A percentile compares a stretch with the other conserved stretches of the same genome.
These are phyloP conservation scores for Agrilus planipennis DNA, from an alignment of 1,140 invertebrate species.

Conservation along the genomic window DNA sequence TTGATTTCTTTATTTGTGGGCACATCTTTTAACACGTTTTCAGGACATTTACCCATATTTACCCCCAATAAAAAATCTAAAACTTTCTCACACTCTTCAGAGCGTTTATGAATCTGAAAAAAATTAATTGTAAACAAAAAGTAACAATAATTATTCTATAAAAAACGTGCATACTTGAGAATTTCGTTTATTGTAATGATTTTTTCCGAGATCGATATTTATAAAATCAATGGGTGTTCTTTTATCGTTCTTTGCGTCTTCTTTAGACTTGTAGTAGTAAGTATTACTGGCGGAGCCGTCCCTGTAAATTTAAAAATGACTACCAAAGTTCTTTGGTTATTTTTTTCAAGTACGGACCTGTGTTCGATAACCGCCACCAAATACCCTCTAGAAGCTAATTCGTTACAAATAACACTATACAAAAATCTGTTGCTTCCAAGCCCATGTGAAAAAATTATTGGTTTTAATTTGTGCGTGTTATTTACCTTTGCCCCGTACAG, in stretches of 20 bases:
- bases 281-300: constrained; percentile 45
- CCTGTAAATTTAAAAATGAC: constrained; percentile 29
- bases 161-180: constrained; percentile 24
- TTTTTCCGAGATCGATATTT: constrained; percentile 25
- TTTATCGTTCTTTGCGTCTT: constrained; percentile 26
- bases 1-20: constrained; percentile 10
- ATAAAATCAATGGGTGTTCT: constrained; percentile 27
- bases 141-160: background rate
- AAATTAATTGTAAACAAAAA: background rate
- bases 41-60: constrained; percentile 39
- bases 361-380: constrained; percentile 53
- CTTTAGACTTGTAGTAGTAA: constrained; percentile 35
- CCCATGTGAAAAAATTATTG: constrained; percentile 57
- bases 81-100: constrained; percentile 41
- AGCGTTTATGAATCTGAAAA: constrained; percentile 37
- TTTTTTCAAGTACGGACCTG: constrained; percentile 33
- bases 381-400: constrained; percentile 54
- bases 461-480: constrained; percentile 37
- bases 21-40: constrained; percentile 40
- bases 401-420: constrained; percentile 45
- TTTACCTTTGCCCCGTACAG: constrained; percentile 38
- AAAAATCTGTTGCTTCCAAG: constrained; percentile 48
- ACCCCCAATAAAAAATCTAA: constrained; percentile 43
- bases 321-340: background rate
- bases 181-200: constrained; percentile 31